Base-by-base conservation (phyloP, 2,113 vertebrate genomes). In the Periophthalmodon schlosseri region DNA sequence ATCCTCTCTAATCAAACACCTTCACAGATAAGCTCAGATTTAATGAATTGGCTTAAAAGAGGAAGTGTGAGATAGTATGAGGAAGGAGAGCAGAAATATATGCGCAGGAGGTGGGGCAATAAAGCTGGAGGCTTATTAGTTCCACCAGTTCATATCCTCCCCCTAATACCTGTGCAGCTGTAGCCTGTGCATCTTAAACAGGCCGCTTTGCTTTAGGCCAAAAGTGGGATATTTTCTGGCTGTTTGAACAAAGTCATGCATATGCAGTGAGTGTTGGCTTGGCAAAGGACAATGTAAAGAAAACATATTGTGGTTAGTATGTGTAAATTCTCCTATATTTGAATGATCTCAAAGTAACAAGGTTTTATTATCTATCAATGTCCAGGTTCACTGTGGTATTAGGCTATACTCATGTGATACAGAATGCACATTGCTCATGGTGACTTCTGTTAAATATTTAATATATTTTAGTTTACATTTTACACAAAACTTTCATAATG, bases 161-260 rank as follows among this genome's bases (percentile, higher is more conserved):
- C 80, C 78, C 75, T 90, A 90, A 91, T 90, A 92, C 85, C 85
- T 90, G 84, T 20, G 34, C 78, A 57, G 75, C 50, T 79, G 76
- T 85, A 75, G 79, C 69, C 80, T 79, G 79, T 91, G 91, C 86
- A 92, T 93, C 84, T 90, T 85, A 91, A 91, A 83, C 77, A 91
- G 86, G 76, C 66, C 65, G 76, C 73, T 87, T 73, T 79, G 81
- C 90, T 86, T 71, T 64, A 39, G 76, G 82, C 79, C 73, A 80
- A 84, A 84, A 82, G 69, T 39, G 74, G 52, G 70, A 28, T 74
- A 81, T 79, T 81, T 75, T 80, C 83, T 84, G 71, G 79, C 82
- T 81, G 74, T 81, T 81, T 73, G 16, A 69, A 67, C 61, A 72
- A 68, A 82, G 69, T 67, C 83, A 68, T 63, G 67, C 50, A 65